Evolutionary conservation across 1,140 invertebrate species (phyloP), one percentile per base, ranked within the genome.

Genomic region (Drosophila saltans): DNA sequence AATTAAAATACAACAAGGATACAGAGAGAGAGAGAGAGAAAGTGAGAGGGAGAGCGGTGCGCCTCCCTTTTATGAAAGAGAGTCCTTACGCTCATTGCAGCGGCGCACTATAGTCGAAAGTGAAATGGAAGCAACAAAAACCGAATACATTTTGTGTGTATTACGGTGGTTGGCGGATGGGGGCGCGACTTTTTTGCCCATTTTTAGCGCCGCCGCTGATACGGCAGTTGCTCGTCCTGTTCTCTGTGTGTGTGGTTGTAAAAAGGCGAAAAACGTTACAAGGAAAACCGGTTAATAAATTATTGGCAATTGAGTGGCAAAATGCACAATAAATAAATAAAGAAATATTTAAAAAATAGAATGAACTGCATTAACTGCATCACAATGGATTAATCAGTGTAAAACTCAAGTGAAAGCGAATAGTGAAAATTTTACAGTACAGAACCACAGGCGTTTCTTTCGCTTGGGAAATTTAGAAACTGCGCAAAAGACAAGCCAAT

Each of bases 241-340:
- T 69, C 78, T 85, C 82, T 81, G 79, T 86, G 83, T 88, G 83
- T 84, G 84, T 81, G 84, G 78, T 89, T 90, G 80, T 88, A 88
- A 86, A 90, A 91, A 88, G 81, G 81, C 78, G 72, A 90, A 90
- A 61, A 80, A 90, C 86, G 85, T 85, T 86, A 90, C 85, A 70
- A 81, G 85, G 74, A 85, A 81, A 91, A 91, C 89, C 89, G 89
- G 89, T 91, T 91, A 88, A 91, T 89, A 91, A 88, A 89, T 91
- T 91, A 91, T 91, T 91, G 88, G 69, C 80, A 90, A 91, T 88
- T 82, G 72, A 71, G 72, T 90, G 86, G 76, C 65, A 79, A 74
- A 83, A 78, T 68, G 43, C 70, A 77, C 61, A 78, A 75, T 80
- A 90, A 86, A 78, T 78, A 80, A 78, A 72, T 82, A 66, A 72